Percentiles rank a stretch among this genome's conserved stretches.
Conservation (phyloP, 2,888 invertebrate genomes). For the Xylophagus ater region DNA sequence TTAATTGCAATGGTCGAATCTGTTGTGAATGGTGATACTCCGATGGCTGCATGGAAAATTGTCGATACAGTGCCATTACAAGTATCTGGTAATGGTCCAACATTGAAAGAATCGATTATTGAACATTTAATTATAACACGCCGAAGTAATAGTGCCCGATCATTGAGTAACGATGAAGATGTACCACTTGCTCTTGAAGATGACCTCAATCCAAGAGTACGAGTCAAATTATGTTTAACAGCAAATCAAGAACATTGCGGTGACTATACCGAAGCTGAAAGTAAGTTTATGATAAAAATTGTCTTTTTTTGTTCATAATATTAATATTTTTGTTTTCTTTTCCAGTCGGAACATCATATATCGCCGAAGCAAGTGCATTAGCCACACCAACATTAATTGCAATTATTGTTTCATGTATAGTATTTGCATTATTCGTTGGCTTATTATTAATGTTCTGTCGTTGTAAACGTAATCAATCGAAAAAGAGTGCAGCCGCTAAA, state of each 20-base stretch:
- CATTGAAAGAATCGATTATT: constrained; percentile 58
- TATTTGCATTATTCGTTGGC: constrained; percentile 65
- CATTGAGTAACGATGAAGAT: constrained; percentile 41
- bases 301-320: constrained; percentile 20
- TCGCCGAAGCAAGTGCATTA: constrained; percentile 65
- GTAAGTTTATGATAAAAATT: constrained; percentile 48
- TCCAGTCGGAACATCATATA: constrained; percentile 69
- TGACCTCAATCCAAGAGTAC: constrained; percentile 55
- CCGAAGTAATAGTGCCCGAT: constrained; percentile 41
- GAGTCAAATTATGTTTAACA: constrained; percentile 71
- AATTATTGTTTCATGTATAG: constrained; percentile 66
- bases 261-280: constrained; percentile 70
- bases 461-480: constrained; percentile 68
- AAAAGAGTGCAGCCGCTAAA: constrained; percentile 69
- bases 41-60: constrained; percentile 53
- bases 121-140: constrained; percentile 47
- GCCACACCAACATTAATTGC: constrained; percentile 69
- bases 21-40: constrained; percentile 47
- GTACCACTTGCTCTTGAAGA: constrained; percentile 48
- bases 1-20: constrained; percentile 67
- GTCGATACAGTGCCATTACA: constrained; percentile 61
- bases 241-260: constrained; percentile 74
- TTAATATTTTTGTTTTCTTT: constrained; percentile 11
- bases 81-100: constrained; percentile 57
- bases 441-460: constrained; percentile 74